Evolutionary conservation across 2,888 invertebrate species (phyloP), one percentile per base, ranked within the genome.

Genomic region (Drosophila greeni): DNA sequence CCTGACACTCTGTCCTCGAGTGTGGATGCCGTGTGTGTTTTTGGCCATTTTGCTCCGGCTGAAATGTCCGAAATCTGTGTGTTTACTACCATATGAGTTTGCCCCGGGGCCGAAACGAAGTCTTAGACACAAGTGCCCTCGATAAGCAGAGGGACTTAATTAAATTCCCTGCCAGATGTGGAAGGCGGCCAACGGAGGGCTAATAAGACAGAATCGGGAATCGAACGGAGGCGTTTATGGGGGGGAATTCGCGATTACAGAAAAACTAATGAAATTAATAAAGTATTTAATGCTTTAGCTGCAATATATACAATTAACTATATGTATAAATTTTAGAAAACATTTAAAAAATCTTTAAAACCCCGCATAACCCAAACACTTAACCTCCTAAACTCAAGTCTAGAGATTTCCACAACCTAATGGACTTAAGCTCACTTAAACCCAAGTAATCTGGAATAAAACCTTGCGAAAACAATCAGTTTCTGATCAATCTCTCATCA

Each of bases 61-160:
- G 39, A 20, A 61, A 54, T 54, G 66, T 36, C 47, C 56, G 40
- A 66, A 66, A 66, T 55, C 66, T 65, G 54, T 53, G 66, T 64
- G 65, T 29, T 64, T 62, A 62, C 65, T 65, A 36, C 52, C 65
- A 31, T 52, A 64, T 64, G 43, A 62, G 43, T 37, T 62, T 31
- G 23, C 51, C 33, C 24, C 14, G 20, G 37, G 53, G 54, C 36
- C n/a, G 16, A 5, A 23, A 34, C 16, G 26, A 37, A 23, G 40
- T 16, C 12, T 34, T 9, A 23, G 29, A 39, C 56, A 47, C 54
- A 66, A 58, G 55, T 39, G 43, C 56, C 73, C 65, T 67, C 54
- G 61, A 66, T 70, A 48, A 62, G 64, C 62, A 64, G 60, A 31
- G 60, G 57, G 65, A 55, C 69, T 67, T 75, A 77, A 77, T 81